A percentile compares a stretch with the other conserved stretches of the same genome.
phyloP scores from a whole-genome alignment of 92 coral and sea anemone species.

The Porites cylindrica region DNA sequence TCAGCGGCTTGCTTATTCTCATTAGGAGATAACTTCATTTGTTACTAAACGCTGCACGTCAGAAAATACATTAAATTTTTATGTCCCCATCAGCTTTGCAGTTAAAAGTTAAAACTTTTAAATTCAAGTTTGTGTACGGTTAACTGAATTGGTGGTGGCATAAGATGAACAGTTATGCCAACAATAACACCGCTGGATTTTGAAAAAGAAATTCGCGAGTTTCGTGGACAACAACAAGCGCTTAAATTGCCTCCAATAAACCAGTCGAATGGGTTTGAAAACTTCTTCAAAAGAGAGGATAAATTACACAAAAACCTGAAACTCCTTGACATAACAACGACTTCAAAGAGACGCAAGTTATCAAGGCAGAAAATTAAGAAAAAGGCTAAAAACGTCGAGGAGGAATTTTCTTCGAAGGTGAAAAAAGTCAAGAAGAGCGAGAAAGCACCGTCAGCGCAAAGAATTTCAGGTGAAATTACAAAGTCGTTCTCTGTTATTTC shows the following conservation, averaged over 20 bases:
- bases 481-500: constrained; percentile 11
- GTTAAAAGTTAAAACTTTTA: not conserved
- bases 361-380: constrained; percentile 2
- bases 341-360: not conserved
- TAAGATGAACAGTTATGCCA: constrained; percentile 6
- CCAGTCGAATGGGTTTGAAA: constrained; percentile 4
- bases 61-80: not conserved
- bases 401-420: not conserved
- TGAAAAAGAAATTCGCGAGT: constrained; percentile 9
- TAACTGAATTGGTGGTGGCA: not conserved
- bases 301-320: not conserved
- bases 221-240: not conserved
- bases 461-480: constrained; percentile 9
- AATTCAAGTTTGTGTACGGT: not conserved
- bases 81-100: no score
- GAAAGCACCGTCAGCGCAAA: not conserved
- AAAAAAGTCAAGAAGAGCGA: constrained; percentile 2
- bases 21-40: not conserved
- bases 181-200: constrained; percentile 24
- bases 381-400: not conserved
- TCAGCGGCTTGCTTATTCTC: not conserved
- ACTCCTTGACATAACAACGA: not conserved
- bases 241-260: constrained; percentile 1
- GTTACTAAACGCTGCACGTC: not conserved
- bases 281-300: not conserved